Evolutionary conservation across 2,888 invertebrate genomes (phyloP).

Genomic region (Caenorhabditis sp.): DNA sequence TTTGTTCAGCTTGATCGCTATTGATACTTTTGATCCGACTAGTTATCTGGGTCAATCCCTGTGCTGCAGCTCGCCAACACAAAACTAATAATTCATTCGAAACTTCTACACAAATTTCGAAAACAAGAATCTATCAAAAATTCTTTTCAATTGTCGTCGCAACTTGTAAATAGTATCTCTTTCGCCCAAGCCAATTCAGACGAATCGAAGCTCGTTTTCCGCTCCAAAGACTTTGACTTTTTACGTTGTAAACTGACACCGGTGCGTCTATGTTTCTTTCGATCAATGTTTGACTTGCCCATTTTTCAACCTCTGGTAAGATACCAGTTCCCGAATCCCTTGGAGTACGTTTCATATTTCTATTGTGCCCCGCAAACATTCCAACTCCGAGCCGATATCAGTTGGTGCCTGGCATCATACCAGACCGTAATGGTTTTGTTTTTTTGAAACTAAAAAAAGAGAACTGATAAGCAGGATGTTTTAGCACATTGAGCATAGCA

Average conservation of each 20-base stretch:
- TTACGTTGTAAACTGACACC: constrained; percentile 46
- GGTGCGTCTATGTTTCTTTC: not conserved
- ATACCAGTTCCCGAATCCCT: too few species aligned
- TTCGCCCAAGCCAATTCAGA: not conserved
- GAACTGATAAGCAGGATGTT: not conserved
- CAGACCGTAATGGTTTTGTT: constrained; percentile 12
- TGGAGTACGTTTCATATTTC: too few species aligned
- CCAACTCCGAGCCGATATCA: too few species aligned
- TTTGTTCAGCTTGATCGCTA: constrained; percentile 41
- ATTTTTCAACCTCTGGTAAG: too few species aligned
- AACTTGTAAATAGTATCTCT: not conserved
- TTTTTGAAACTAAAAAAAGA: not conserved
- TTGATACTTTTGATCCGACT: constrained; percentile 31
- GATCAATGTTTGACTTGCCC: too few species aligned
- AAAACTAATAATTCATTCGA: too few species aligned
- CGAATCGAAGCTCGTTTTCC: not conserved
- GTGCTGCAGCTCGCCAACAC: too few species aligned
- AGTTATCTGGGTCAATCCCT: constrained; percentile 1
- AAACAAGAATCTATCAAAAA: constrained; percentile 6
- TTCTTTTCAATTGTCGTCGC: not conserved
- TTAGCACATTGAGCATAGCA: not conserved
- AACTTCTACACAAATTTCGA: not conserved
- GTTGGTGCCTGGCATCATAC: too few species aligned
- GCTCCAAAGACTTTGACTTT: not conserved
- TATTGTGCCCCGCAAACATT: too few species aligned